These are phyloP conservation scores for Drosophila burlai DNA, from an alignment of 1,140 invertebrate species.

Conservation along the genomic window DNA sequence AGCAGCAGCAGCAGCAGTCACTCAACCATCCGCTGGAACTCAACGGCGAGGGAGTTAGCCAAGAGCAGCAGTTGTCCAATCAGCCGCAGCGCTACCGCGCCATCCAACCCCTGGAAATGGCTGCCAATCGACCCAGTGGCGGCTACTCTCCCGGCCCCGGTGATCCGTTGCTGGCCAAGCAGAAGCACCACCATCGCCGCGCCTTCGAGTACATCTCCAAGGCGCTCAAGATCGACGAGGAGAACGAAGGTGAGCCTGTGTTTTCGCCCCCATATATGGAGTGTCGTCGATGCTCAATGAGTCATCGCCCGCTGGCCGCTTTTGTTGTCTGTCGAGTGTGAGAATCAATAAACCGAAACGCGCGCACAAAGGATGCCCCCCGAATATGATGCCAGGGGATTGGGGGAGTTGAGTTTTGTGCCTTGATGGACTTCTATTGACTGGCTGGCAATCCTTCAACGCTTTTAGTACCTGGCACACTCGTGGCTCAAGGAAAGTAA, in stretches of 20 bases:
- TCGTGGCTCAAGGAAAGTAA: background rate
- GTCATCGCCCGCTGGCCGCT: constrained; percentile 46
- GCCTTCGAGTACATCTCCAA: constrained; percentile 98
- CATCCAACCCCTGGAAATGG: constrained; percentile 86
- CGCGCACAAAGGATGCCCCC: constrained; percentile 26
- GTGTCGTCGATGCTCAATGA: constrained; percentile 47
- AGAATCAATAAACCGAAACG: constrained; percentile 43
- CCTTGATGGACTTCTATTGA: constrained; percentile 18
- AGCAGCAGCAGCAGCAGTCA: constrained; percentile 37
- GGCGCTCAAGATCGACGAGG: constrained; percentile 97
- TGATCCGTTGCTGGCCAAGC: constrained; percentile 94
- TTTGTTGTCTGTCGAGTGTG: constrained; percentile 50
- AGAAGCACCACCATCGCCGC: constrained; percentile 97
- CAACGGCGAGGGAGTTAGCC: constrained; percentile 29
- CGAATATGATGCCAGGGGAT: background rate
- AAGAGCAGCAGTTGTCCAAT: constrained; percentile 58
- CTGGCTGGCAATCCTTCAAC: constrained; percentile 15
- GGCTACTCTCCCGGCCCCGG: constrained; percentile 89
- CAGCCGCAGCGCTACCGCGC: constrained; percentile 70
- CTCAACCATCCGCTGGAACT: constrained; percentile 54
- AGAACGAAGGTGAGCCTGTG: constrained; percentile 92
- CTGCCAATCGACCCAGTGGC: constrained; percentile 66
- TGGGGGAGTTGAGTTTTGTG: constrained; percentile 10
- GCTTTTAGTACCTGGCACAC: background rate
- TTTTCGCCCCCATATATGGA: constrained; percentile 5